phyloP scores from a whole-genome alignment of 1,140 invertebrate genomes.

The Ceratina calcarata region DNA sequence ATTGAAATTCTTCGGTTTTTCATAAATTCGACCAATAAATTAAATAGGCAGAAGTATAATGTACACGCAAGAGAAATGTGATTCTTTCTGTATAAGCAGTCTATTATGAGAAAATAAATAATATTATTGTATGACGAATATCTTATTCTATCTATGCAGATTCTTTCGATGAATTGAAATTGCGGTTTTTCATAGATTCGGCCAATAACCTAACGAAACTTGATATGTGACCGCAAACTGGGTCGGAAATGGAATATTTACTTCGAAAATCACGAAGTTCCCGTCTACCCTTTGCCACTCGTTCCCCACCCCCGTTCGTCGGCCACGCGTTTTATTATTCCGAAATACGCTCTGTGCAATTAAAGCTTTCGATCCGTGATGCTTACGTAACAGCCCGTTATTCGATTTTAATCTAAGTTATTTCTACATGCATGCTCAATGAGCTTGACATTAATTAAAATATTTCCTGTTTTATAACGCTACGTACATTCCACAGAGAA shows the following conservation, averaged over 20 bases:
- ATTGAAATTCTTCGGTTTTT: too few species aligned
- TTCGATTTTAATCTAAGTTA: neutral
- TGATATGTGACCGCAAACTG: conserved; percentile 25
- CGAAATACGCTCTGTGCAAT: conserved; percentile 6
- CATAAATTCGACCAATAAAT: too few species aligned
- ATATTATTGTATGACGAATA: too few species aligned
- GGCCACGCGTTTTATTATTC: neutral
- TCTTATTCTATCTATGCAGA: neutral
- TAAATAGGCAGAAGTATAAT: too few species aligned
- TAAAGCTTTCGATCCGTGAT: neutral
- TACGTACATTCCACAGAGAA: too few species aligned
- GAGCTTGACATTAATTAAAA: too few species aligned
- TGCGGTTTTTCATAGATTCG: conserved; percentile 18
- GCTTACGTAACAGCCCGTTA: neutral
- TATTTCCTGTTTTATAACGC: too few species aligned
- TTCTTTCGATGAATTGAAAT: neutral
- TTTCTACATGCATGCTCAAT: neutral
- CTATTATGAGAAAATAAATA: too few species aligned
- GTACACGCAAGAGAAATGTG: too few species aligned
- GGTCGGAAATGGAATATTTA: conserved; percentile 34
- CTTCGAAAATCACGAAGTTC: conserved; percentile 34
- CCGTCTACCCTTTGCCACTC: neutral
- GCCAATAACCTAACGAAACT: conserved; percentile 37
- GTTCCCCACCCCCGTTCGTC: neutral
- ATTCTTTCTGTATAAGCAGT: too few species aligned